Conservation (phyloP, 2,113 vertebrate genomes). For the Lethenteron reissneri region DNA sequence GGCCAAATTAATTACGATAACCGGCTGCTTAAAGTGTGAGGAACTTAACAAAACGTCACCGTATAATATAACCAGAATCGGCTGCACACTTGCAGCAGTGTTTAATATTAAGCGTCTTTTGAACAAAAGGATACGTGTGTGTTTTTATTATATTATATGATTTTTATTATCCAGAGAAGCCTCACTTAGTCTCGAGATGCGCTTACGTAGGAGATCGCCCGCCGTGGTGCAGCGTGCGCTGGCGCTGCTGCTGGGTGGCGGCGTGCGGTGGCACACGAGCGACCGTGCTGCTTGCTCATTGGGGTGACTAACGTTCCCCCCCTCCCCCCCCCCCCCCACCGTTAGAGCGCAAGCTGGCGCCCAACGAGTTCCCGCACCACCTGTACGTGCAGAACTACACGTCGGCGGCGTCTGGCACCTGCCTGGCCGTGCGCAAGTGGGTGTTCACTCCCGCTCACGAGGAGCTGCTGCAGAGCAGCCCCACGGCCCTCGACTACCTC, state of each 20-base stretch:
- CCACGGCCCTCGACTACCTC: conserved; percentile 68
- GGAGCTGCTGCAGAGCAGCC: conserved; percentile 62
- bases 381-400: conserved; percentile 95
- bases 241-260: background rate
- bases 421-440: conserved; percentile 76
- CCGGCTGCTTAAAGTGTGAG: too few relatives aligned
- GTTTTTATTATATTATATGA: background rate
- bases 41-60: too few relatives aligned
- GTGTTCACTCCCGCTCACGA: conserved; percentile 82
- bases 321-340: background rate
- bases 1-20: too few relatives aligned
- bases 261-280: background rate
- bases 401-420: conserved; percentile 72
- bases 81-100: too few relatives aligned
- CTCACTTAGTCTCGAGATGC: too few relatives aligned
- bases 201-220: too few relatives aligned
- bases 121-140: background rate
- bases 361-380: conserved; percentile 93
- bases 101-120: conserved; percentile 3
- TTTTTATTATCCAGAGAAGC: too few relatives aligned
- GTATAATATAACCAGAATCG: too few relatives aligned
- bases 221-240: background rate
- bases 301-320: background rate
- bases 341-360: conserved; percentile 65
- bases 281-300: background rate